These are phyloP conservation scores for Nemotelus nigrinus DNA, from an alignment of 2,888 invertebrate genomes.

Conservation along the genomic window DNA sequence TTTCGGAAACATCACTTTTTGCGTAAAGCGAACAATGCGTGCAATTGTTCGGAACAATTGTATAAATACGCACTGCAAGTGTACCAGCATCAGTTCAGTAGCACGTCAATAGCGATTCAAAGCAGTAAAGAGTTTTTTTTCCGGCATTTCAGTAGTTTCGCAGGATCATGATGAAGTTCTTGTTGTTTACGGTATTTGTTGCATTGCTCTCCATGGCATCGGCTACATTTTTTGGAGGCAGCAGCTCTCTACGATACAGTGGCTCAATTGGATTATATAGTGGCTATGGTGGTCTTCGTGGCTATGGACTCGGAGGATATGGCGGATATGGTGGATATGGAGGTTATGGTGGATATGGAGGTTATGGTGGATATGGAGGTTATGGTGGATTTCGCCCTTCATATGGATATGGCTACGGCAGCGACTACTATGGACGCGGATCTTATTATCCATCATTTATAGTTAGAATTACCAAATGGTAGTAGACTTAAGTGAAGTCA, in stretches of 20 bases:
- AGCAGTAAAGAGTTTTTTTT: neutral
- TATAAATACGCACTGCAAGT: neutral
- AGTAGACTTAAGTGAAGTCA: too few species aligned
- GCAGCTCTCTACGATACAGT: neutral
- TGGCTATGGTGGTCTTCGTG: neutral
- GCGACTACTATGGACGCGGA: neutral
- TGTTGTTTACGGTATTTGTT: neutral
- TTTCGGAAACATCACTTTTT: too few species aligned
- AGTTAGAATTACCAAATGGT: too few species aligned
- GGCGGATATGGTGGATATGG: conserved; percentile 10
- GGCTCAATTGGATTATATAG: conserved; percentile 1
- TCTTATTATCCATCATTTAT: too few species aligned
- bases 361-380: neutral
- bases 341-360: neutral
- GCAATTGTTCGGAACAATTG: neutral
- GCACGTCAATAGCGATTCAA: neutral
- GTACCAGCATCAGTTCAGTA: neutral
- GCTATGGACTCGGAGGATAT: conserved; percentile 2
- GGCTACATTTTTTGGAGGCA: neutral
- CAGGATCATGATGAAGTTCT: neutral
- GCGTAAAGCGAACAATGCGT: too few species aligned
- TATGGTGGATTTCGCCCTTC: neutral
- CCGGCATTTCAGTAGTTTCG: neutral
- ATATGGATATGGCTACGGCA: neutral
- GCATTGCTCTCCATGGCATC: neutral